Evolutionary conservation across 2,888 invertebrate genomes (phyloP).

Genomic region (Pyrgus malvae): DNA sequence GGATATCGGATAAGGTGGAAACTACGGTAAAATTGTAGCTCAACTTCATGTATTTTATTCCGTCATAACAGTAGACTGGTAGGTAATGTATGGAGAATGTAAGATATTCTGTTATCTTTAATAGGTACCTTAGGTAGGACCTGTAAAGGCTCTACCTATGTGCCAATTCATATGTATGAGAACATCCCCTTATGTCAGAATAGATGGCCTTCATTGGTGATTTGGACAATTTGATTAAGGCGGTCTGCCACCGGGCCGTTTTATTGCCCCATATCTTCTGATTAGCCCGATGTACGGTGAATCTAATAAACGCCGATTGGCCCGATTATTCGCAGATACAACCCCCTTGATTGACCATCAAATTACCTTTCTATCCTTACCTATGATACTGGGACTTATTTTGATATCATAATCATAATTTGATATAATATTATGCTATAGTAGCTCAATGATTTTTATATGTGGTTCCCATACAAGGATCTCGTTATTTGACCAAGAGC

Average conservation of each 20-base stretch:
- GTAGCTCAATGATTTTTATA: no score
- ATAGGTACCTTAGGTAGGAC: neutral
- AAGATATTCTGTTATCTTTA: no score
- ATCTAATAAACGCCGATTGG: slow-evolving; percentile 48
- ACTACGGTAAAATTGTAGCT: no score
- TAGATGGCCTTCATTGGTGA: slow-evolving; percentile 50
- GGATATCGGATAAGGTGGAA: no score
- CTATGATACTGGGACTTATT: neutral
- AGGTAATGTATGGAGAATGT: no score
- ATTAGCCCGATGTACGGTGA: slow-evolving; percentile 59
- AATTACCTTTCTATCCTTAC: slow-evolving; percentile 15
- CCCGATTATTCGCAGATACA: slow-evolving; percentile 38
- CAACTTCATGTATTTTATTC: no score
- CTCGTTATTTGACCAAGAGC: no score
- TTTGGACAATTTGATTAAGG: slow-evolving; percentile 74
- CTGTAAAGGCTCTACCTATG: neutral
- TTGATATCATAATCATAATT: no score
- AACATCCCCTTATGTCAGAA: slow-evolving; percentile 22
- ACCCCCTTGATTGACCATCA: slow-evolving; percentile 24
- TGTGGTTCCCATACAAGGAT: no score
- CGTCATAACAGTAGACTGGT: no score
- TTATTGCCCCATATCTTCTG: slow-evolving; percentile 78
- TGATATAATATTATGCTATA: no score
- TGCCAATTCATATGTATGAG: slow-evolving; percentile 3
- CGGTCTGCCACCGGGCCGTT: slow-evolving; percentile 57